These are phyloP conservation scores for Amphiprion percula DNA, from an alignment of 2,113 vertebrate genomes.

Conservation along the genomic window DNA sequence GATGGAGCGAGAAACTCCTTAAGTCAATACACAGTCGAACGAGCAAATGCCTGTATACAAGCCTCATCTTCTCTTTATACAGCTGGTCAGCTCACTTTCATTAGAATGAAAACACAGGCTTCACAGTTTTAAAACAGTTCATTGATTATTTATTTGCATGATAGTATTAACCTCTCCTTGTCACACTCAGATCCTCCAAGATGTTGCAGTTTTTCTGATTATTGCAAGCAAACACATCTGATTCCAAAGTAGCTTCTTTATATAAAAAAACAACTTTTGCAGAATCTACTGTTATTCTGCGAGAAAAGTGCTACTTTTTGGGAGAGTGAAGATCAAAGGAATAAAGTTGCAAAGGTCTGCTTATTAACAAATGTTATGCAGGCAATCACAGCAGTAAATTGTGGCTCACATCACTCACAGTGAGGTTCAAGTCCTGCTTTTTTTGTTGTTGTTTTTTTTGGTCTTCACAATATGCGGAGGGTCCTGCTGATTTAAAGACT, in stretches of 20 bases:
- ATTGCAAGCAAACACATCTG: slow-evolving; percentile 61
- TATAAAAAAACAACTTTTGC: not conserved
- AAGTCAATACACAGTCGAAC: not conserved
- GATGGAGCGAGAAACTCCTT: no score
- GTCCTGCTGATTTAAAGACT: slow-evolving; percentile 33
- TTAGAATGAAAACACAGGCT: slow-evolving; percentile 16
- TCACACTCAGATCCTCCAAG: slow-evolving; percentile 46
- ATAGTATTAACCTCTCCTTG: slow-evolving; percentile 38
- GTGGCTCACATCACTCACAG: slow-evolving; percentile 9
- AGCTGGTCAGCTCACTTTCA: not conserved
- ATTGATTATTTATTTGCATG: slow-evolving; percentile 75
- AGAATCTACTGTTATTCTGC: slow-evolving; percentile 9
- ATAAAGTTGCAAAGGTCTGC: not conserved
- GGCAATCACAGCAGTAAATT: slow-evolving; percentile 3
- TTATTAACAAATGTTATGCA: not conserved
- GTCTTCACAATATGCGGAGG: slow-evolving; percentile 14
- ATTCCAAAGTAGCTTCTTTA: slow-evolving; percentile 29
- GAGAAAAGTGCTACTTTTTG: slow-evolving; percentile 52
- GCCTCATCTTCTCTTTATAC: no score
- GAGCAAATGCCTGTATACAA: not conserved
- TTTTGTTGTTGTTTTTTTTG: slow-evolving; percentile 19
- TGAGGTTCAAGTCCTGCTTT: not conserved
- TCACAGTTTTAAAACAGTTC: slow-evolving; percentile 58
- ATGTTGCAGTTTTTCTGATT: slow-evolving; percentile 59
- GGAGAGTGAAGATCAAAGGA: not conserved